Conservation (phyloP, 2,888 invertebrate genomes). For the Tridacna crocea region DNA sequence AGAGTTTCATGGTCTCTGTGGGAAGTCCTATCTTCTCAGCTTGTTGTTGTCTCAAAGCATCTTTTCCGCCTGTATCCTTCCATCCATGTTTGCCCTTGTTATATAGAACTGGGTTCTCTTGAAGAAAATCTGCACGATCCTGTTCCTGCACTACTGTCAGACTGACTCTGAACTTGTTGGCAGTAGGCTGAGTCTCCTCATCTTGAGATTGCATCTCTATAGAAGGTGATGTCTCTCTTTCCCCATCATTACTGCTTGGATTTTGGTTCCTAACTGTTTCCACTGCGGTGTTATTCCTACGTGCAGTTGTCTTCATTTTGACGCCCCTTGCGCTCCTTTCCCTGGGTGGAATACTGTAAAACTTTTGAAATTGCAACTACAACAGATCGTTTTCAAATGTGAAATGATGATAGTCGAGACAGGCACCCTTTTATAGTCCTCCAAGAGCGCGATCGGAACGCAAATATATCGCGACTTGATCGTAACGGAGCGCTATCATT, state of each 20-base stretch:
- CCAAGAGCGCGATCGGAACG: no score
- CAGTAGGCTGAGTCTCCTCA: neutral
- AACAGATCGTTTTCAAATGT: no score
- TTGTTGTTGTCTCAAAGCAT: neutral
- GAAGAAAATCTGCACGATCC: neutral
- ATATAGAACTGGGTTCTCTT: neutral
- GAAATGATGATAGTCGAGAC: no score
- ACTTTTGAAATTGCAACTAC: no score
- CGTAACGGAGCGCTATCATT: no score
- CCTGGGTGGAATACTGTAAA: no score
- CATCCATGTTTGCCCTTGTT: neutral
- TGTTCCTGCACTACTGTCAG: neutral
- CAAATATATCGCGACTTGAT: no score
- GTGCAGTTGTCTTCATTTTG: neutral
- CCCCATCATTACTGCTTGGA: neutral
- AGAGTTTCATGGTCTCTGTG: neutral
- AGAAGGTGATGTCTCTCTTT: neutral
- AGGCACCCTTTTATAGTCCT: no score
- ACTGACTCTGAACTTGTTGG: neutral
- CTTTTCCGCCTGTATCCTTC: neutral
- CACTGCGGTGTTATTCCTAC: neutral
- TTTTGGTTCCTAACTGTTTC: neutral
- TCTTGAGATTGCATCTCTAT: neutral
- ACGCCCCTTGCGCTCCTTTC: no score
- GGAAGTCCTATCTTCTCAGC: no score